A percentile compares a stretch with the other conserved stretches of the same genome.
These are phyloP conservation scores for Aptenodytes forsteri DNA, from an alignment of 2,113 vertebrate species.

Conservation along the genomic window DNA sequence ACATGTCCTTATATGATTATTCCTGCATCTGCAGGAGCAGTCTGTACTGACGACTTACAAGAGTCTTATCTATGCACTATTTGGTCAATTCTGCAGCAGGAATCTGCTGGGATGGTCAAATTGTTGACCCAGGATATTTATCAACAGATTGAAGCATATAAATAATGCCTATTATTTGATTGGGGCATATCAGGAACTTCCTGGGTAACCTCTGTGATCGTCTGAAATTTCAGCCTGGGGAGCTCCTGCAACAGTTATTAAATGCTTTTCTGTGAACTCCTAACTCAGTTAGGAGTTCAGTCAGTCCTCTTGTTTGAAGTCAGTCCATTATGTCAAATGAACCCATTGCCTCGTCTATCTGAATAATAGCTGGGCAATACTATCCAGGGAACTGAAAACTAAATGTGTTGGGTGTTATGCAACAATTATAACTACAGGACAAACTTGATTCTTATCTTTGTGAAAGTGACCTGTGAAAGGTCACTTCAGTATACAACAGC, in stretches of 20 bases:
- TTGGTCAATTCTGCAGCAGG: not conserved
- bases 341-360: not conserved
- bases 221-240: not conserved
- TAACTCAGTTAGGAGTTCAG: not conserved
- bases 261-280: not conserved
- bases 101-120: not conserved
- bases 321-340: not conserved
- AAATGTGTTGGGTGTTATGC: not conserved
- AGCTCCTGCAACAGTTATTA: not conserved
- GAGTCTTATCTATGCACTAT: not conserved
- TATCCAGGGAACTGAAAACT: not conserved
- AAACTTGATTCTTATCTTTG: not conserved
- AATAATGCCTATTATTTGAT: not conserved
- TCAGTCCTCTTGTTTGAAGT: not conserved
- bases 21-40: not conserved
- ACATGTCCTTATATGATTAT: not conserved
- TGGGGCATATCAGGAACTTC: not conserved
- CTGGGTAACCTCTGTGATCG: not conserved
- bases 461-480: not conserved
- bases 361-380: not conserved
- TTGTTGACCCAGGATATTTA: not conserved
- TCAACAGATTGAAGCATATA: not conserved
- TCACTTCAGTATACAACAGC: not conserved
- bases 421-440: not conserved
- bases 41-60: not conserved